These are phyloP conservation scores for Pomatorhinus ruficollis DNA, from an alignment of 2,113 vertebrate genomes.

Conservation along the genomic window DNA sequence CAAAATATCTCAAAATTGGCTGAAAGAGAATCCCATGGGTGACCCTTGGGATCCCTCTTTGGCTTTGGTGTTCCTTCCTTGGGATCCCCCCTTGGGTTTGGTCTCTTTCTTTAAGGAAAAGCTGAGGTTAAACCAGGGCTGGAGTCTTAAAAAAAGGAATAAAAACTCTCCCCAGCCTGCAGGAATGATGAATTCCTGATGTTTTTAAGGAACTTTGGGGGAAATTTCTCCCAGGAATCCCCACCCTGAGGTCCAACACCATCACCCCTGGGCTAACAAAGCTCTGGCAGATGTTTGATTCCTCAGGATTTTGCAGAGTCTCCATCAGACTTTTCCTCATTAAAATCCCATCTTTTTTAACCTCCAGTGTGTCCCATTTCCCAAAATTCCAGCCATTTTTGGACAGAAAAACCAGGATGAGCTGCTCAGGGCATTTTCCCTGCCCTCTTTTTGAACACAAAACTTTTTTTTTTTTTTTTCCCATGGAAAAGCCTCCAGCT, in stretches of 20 bases:
- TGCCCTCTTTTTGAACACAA: not conserved
- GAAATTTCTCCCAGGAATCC: not conserved
- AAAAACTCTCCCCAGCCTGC: not conserved
- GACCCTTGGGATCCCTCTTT: not conserved
- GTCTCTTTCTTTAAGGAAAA: not conserved
- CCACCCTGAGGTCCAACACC: not conserved
- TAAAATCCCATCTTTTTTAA: not conserved
- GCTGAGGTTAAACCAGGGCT: not conserved
- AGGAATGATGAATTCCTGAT: not conserved
- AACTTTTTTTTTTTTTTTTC: not conserved
- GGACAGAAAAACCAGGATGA: not conserved
- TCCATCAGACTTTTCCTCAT: not conserved
- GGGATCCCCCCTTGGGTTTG: not conserved
- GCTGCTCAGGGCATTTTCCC: rapidly evolving
- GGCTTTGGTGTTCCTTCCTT: not conserved
- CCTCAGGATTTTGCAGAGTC: not conserved
- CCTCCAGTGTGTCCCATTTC: not conserved
- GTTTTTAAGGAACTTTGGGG: not conserved
- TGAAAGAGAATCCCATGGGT: not conserved
- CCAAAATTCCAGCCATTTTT: not conserved
- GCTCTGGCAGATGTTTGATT: not conserved
- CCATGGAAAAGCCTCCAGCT: not conserved
- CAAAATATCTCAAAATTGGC: not conserved
- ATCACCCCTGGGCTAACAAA: not conserved
- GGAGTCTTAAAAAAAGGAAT: not conserved